Base-by-base conservation (phyloP, 2,888 invertebrate species). In the Pandemis heparana region DNA sequence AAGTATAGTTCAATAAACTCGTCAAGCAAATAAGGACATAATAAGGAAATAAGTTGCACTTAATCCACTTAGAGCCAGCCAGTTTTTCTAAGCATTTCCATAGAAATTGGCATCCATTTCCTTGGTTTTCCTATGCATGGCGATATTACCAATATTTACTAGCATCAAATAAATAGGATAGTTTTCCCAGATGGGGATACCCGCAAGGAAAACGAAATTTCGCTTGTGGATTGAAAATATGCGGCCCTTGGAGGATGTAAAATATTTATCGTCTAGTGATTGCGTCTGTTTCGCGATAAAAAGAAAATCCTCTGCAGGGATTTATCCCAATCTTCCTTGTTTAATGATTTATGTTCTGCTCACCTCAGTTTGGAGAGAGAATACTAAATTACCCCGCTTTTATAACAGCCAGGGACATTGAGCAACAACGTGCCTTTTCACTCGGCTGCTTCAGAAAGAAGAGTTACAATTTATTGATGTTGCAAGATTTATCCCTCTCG, bases 211-310 rank as follows among this genome's bases (percentile, higher is more conserved):
- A 60, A 80, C 75, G 77, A 81, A 80, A 85, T 82, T 78, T 75
- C 76, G 71, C 74, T 70, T 70, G 75, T 48, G 80, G 82, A 82
- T 84, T 80, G 81, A 81, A 80, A 78, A 77, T 75, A 78, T 76
- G 76, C 73, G 70, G 71, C 48, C 77, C 81, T 74, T 77, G 61
- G 70, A 79, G 80, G 74, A 71, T 73, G 76, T 79, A 79, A 77
- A 82, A 83, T 84, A 84, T 83, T 84, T 82, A 82, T 83, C 77
- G 77, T 77, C 61, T 61, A 60, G 74, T 65, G 71, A 75, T 75
- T 74, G 70, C 68, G 72, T 59, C 69, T 72, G 75, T 72, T 65
- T 66, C 72, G 70, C 69, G 62, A 75, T 71, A 71, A 71, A 71
- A 75, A 70, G 72, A 59, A 56, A 66, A 59, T 39, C 38, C 48